A percentile compares a stretch with the other conserved stretches of the same genome.
Evolutionary conservation across 2,888 invertebrate genomes (phyloP).

Genomic region (Athalia rosae): DNA sequence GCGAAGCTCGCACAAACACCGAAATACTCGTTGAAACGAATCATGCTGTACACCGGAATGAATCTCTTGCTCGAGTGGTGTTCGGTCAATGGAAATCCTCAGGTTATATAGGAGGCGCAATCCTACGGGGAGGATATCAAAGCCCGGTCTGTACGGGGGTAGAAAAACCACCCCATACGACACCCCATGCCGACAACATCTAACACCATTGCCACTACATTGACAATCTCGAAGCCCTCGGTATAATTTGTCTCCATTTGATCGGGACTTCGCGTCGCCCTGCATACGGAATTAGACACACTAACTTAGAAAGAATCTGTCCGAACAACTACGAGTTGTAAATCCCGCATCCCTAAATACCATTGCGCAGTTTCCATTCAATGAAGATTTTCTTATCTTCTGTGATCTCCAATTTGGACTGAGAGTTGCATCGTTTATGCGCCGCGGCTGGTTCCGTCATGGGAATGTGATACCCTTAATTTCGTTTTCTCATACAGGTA

Average conservation of each 20-base stretch:
- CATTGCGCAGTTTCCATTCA: background rate
- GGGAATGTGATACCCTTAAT: too few species aligned
- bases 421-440: too few species aligned
- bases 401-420: background rate
- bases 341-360: background rate
- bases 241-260: conserved; percentile 70
- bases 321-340: background rate
- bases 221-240: conserved; percentile 59
- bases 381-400: background rate
- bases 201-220: conserved; percentile 50
- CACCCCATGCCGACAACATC: conserved; percentile 24
- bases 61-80: conserved; percentile 54
- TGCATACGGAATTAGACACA: conserved; percentile 66
- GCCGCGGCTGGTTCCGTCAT: too few species aligned
- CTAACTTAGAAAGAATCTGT: conserved; percentile 22
- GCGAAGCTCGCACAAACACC: conserved; percentile 53
- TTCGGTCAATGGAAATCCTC: conserved; percentile 46
- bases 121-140: conserved; percentile 42
- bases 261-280: conserved; percentile 65
- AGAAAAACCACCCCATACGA: conserved; percentile 36
- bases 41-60: conserved; percentile 45
- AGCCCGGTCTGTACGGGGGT: conserved; percentile 33
- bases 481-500: too few species aligned
- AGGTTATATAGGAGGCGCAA: conserved; percentile 55
- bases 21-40: conserved; percentile 39